Percentiles rank a stretch among this genome's conserved stretches.
phyloP scores from a whole-genome alignment of 2,888 invertebrate species.

The Octonoba sinensis region DNA sequence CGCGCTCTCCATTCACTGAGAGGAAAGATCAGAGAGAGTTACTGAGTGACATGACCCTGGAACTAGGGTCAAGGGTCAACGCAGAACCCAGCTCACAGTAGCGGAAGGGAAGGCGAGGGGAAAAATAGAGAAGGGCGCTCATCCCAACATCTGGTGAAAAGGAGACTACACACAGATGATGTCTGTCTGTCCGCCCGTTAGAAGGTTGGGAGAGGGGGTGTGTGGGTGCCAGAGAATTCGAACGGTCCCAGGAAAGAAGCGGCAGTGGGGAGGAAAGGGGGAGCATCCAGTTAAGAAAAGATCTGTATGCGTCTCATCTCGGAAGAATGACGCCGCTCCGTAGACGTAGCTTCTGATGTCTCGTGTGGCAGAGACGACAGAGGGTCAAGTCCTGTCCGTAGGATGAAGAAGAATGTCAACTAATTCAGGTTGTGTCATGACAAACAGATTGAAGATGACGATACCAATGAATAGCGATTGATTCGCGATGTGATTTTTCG shows the following conservation, averaged over 20 bases:
- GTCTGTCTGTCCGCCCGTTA: conserved; percentile 39
- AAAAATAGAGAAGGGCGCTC: not conserved
- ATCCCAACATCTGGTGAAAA: conserved; percentile 49
- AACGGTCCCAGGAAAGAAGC: conserved; percentile 19
- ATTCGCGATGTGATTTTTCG: no score
- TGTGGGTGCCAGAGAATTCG: conserved; percentile 6
- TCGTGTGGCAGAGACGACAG: not conserved
- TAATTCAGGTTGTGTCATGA: no score
- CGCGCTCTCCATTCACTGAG: not conserved
- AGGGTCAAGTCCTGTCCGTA: not conserved
- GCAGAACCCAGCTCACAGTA: conserved; percentile 30
- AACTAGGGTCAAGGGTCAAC: conserved; percentile 58
- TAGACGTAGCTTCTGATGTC: conserved; percentile 5
- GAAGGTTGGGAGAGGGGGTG: conserved; percentile 4
- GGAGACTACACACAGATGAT: conserved; percentile 20
- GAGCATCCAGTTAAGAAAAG: conserved; percentile 37
- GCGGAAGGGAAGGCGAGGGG: conserved; percentile 38
- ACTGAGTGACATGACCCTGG: conserved; percentile 61
- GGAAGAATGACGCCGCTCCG: conserved; percentile 23
- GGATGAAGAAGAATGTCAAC: no score
- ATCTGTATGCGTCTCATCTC: conserved; percentile 45
- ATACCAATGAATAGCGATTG: no score
- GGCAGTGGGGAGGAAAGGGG: conserved; percentile 22
- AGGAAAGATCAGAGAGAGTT: conserved; percentile 8
- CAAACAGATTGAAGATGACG: no score